Conservation (phyloP, 1,140 invertebrate genomes). For the Andrena cerasifolii region DNA sequence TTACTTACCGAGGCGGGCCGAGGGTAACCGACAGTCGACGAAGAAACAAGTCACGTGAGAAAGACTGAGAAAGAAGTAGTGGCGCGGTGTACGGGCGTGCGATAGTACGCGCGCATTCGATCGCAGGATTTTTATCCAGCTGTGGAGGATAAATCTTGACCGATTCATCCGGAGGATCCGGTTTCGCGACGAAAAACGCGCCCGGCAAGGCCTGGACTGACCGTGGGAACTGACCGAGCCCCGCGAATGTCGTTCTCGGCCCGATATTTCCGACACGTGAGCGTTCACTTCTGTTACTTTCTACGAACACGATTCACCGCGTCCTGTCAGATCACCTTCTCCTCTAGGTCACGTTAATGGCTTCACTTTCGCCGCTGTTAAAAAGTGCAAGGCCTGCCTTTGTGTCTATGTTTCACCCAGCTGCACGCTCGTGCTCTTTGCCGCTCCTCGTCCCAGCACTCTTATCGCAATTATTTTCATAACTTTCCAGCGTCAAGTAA, state of each 20-base stretch:
- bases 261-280: constrained; percentile 41
- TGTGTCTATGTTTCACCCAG: too few species aligned
- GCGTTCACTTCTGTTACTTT: constrained; percentile 46
- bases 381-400: not conserved
- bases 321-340: constrained; percentile 17
- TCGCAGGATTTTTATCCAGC: not conserved
- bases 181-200: not conserved
- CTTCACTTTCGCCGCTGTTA: not conserved
- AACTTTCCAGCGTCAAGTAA: not conserved
- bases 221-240: not conserved
- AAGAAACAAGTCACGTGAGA: not conserved
- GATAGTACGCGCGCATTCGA: constrained; percentile 3
- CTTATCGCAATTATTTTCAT: not conserved
- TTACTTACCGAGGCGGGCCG: constrained; percentile 7
- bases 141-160: not conserved
- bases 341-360: not conserved
- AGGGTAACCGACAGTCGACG: not conserved
- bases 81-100: constrained; percentile 1
- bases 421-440: too few species aligned
- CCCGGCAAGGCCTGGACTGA: not conserved
- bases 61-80: constrained; percentile 31
- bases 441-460: too few species aligned
- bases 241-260: constrained; percentile 14
- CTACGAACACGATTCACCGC: not conserved
- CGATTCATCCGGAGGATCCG: not conserved